Conservation (phyloP, 2,888 invertebrate species). For the Esperia sulphurella region DNA sequence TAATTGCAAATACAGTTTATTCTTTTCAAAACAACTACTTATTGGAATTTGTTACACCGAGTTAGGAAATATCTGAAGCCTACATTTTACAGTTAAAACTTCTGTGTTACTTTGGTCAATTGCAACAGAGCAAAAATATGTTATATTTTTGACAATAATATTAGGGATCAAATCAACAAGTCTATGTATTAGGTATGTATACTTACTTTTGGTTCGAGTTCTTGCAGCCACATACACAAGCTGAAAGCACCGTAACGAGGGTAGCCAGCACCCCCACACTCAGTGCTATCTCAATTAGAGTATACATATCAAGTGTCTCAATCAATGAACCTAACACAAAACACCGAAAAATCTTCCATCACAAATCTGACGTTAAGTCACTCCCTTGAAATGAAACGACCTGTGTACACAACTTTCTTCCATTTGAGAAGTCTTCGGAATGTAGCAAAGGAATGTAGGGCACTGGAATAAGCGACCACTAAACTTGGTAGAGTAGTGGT, state of each 20-base stretch:
- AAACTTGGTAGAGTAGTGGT: background rate
- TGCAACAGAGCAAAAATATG: no score
- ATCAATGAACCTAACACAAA: constrained; percentile 31
- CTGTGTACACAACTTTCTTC: constrained; percentile 62
- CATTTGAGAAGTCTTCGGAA: constrained; percentile 54
- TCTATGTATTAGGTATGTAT: background rate
- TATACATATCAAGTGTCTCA: constrained; percentile 66
- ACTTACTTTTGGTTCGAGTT: constrained; percentile 87
- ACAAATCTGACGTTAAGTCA: constrained; percentile 47
- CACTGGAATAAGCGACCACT: constrained; percentile 27
- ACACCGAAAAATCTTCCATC: constrained; percentile 43
- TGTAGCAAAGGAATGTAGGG: constrained; percentile 68
- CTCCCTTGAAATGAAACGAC: constrained; percentile 55
- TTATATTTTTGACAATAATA: no score
- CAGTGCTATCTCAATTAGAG: constrained; percentile 61
- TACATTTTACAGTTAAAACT: no score
- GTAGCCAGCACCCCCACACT: constrained; percentile 67
- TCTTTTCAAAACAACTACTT: no score
- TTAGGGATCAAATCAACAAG: no score
- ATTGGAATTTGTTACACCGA: no score
- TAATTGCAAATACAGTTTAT: no score
- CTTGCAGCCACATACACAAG: constrained; percentile 87
- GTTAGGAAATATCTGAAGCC: no score
- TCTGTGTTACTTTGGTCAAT: no score
- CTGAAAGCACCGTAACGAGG: constrained; percentile 76